Percentiles rank a stretch among this genome's conserved stretches.
Conservation (phyloP, 2,113 vertebrate genomes). For the Sorex araneus region DNA sequence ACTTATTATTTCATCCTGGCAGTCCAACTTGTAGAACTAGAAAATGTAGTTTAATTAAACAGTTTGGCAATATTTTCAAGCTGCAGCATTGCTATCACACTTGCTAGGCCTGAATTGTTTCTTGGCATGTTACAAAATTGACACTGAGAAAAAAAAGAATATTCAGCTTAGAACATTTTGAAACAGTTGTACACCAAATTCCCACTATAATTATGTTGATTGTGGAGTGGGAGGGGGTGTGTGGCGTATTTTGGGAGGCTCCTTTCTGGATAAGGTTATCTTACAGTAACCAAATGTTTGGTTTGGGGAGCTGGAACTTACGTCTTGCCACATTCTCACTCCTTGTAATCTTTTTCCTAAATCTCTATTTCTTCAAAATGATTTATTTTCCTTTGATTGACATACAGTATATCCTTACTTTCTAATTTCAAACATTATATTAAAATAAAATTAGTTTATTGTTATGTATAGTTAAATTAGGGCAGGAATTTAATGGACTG, state of each 20-base stretch:
- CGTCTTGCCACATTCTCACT: slow-evolving; percentile 47
- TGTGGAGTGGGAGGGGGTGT: neutral
- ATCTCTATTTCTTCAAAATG: slow-evolving; percentile 45
- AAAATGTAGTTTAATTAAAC: slow-evolving; percentile 76
- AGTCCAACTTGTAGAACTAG: slow-evolving; percentile 75
- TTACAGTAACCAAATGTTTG: neutral
- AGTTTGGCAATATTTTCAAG: slow-evolving; percentile 58
- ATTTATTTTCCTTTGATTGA: slow-evolving; percentile 16
- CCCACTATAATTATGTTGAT: slow-evolving; percentile 40
- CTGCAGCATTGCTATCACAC: slow-evolving; percentile 36
- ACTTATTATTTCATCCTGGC: slow-evolving; percentile 66
- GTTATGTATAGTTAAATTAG: slow-evolving; percentile 34
- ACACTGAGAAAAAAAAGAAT: slow-evolving; percentile 58
- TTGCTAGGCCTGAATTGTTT: slow-evolving; percentile 60
- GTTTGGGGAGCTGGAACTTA: neutral
- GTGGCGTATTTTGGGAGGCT: neutral
- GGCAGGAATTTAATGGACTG: slow-evolving; percentile 44
- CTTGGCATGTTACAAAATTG: slow-evolving; percentile 60
- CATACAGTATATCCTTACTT: slow-evolving; percentile 31
- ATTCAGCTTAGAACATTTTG: slow-evolving; percentile 46
- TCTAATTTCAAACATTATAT: slow-evolving; percentile 30
- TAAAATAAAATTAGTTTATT: slow-evolving; percentile 67
- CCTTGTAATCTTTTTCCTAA: slow-evolving; percentile 43
- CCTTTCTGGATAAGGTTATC: neutral
- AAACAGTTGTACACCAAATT: slow-evolving; percentile 46